Evolutionary conservation across 2,888 invertebrate genomes (phyloP), one percentile per base, ranked within the genome.

Genomic region (Tanytarsus gracilentus): DNA sequence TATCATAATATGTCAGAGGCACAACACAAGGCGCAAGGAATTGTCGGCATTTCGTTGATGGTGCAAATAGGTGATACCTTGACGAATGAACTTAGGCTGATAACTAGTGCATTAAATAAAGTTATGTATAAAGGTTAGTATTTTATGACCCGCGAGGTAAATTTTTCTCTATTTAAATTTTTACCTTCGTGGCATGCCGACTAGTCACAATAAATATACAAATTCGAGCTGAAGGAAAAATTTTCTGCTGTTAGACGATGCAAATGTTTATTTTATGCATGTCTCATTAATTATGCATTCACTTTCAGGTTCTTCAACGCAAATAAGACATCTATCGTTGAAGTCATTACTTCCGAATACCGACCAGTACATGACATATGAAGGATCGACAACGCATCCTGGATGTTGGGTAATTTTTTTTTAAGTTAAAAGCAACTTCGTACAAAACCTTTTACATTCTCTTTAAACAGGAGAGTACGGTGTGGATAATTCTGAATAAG

Each of bases 401-500:
- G 93, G 96, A 53, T 99, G 98, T 76, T 93, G 96, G 88, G n/a
- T n/a, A n/a, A n/a, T n/a, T n/a, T n/a, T n/a, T n/a, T n/a, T n/a
- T n/a, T n/a, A n/a, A n/a, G n/a, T n/a, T n/a, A n/a, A n/a, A n/a
- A n/a, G n/a, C n/a, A n/a, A n/a, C n/a, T n/a, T n/a, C n/a, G n/a
- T n/a, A n/a, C n/a, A n/a, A n/a, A n/a, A n/a, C n/a, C n/a, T n/a
- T n/a, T n/a, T n/a, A n/a, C n/a, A n/a, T n/a, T n/a, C n/a, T n/a
- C n/a, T n/a, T n/a, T n/a, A n/a, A n/a, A n/a, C n/a, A n/a, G n/a
- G 98, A 99, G 76, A 97, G 97, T n/a, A 93, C 96, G 36, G 93
- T 96, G 62, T 99, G 98, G 98, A 85, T 98, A 70, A 90, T 99
- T 69, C 84, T 95, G 75, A 98, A 98, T 78, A 95, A 93, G 75